These are phyloP conservation scores for Xiphorhynchus erythropygius DNA, from an alignment of 2,797 vertebrate species.

Conservation along the genomic window DNA sequence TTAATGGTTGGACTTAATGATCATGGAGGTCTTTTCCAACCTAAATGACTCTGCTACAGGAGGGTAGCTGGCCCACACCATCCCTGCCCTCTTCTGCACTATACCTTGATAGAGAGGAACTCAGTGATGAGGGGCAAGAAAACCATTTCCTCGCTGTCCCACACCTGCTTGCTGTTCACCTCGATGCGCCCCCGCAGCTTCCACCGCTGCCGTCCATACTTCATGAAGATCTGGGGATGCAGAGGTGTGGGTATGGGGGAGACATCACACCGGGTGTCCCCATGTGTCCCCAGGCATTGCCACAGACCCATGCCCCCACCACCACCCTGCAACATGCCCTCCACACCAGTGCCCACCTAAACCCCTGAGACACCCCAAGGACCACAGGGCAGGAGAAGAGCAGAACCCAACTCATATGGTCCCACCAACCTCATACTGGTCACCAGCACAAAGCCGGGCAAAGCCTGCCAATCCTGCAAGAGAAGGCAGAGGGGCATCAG, in stretches of 20 bases:
- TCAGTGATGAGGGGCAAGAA: constrained; percentile 92
- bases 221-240: constrained; percentile 89
- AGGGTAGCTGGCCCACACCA: background rate
- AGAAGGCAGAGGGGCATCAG: constrained; percentile 51
- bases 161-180: constrained; percentile 91
- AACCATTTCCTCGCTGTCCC: constrained; percentile 95
- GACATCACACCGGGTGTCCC: background rate
- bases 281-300: background rate
- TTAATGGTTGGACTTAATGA: background rate
- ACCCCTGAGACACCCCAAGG: background rate
- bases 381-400: background rate
- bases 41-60: background rate
- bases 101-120: constrained; percentile 94
- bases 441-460: constrained; percentile 92
- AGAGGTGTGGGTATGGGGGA: background rate
- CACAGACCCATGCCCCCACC: background rate
- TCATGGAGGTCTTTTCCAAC: background rate
- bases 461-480: constrained; percentile 93
- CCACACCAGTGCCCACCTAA: background rate
- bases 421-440: constrained; percentile 92
- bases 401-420: background rate
- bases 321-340: background rate
- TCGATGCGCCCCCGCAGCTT: constrained; percentile 92
- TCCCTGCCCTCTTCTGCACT: background rate
- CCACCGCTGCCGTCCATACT: constrained; percentile 94